These are phyloP conservation scores for Danionella cerebrum DNA, from an alignment of 2,113 vertebrate genomes.

Conservation along the genomic window DNA sequence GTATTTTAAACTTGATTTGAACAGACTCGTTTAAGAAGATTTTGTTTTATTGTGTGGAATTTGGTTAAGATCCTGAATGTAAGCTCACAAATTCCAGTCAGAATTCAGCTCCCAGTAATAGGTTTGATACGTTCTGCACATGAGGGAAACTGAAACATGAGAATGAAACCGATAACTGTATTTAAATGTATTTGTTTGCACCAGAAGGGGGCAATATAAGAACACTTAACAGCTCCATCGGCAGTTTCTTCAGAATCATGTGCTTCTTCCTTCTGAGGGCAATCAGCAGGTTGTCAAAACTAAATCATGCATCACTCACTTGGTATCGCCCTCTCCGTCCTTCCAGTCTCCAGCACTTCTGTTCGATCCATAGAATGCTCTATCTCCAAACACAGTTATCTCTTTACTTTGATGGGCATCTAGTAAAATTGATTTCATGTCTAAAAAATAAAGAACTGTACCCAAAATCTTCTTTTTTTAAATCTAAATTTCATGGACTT, in stretches of 20 bases:
- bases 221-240: constrained; percentile 35
- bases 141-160: too few relatives aligned
- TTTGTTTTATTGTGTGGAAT: too few relatives aligned
- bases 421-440: too few relatives aligned
- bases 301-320: constrained; percentile 53
- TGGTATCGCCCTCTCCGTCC: constrained; percentile 38
- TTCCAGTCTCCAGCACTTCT: constrained; percentile 17
- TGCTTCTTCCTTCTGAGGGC: constrained; percentile 49
- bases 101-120: too few relatives aligned
- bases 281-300: constrained; percentile 58
- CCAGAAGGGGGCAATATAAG: constrained; percentile 71
- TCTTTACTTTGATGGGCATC: neutral
- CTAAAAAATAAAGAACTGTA: too few relatives aligned
- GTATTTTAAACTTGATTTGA: too few relatives aligned
- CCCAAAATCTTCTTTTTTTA: too few relatives aligned
- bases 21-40: too few relatives aligned
- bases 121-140: too few relatives aligned
- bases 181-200: neutral
- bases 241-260: constrained; percentile 33
- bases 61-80: too few relatives aligned
- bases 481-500: neutral
- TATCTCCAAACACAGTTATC: neutral
- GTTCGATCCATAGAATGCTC: neutral
- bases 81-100: too few relatives aligned
- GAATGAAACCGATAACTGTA: too few relatives aligned